Evolutionary conservation across 2,113 vertebrate species (phyloP).

Genomic region (Cacatua alba): DNA sequence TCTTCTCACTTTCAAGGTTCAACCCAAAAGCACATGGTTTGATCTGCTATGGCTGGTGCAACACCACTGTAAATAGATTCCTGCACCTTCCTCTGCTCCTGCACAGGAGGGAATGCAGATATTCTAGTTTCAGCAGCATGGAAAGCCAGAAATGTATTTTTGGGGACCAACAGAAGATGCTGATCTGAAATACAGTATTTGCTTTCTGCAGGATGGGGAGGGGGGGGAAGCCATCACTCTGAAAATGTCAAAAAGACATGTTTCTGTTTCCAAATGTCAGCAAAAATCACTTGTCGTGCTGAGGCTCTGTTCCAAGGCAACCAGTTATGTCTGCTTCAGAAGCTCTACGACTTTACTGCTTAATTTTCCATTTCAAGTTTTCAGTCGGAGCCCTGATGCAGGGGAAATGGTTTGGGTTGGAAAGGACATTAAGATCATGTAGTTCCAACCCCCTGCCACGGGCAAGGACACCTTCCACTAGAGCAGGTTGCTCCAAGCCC

Average conservation of each 20-base stretch:
- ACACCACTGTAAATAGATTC: neutral
- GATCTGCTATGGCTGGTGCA: neutral
- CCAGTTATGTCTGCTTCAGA: neutral
- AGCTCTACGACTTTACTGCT: neutral
- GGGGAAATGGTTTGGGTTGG: neutral
- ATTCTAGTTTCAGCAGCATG: neutral
- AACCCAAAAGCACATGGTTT: neutral
- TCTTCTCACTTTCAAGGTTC: neutral
- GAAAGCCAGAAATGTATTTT: neutral
- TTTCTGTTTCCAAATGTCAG: conserved; percentile 5
- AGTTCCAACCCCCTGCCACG: neutral
- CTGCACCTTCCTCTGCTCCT: neutral
- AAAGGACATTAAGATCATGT: neutral
- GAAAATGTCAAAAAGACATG: neutral
- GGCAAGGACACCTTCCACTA: neutral
- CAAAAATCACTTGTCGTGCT: neutral
- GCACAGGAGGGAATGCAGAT: neutral
- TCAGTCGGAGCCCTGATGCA: neutral
- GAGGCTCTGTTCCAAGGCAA: neutral
- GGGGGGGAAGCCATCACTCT: neutral
- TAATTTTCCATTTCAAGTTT: neutral
- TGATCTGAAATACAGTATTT: neutral
- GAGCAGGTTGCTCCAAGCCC: neutral
- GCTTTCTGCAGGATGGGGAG: neutral
- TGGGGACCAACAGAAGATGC: neutral